phyloP scores from a whole-genome alignment of 2,113 vertebrate genomes.

The Corynorhinus townsendii region DNA sequence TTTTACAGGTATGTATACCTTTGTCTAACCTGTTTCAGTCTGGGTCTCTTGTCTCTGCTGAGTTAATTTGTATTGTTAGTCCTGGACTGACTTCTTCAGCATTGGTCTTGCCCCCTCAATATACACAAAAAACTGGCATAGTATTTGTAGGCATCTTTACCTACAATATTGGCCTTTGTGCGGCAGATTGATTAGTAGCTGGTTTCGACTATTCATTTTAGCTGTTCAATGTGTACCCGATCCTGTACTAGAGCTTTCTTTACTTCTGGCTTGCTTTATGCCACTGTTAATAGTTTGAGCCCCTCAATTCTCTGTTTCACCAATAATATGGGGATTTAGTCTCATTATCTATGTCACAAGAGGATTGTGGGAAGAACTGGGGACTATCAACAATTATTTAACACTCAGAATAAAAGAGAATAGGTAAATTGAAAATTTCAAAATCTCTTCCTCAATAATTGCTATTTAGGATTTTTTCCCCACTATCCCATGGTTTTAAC shows the following conservation, averaged over 20 bases:
- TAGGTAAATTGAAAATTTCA: background rate
- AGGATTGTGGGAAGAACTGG: background rate
- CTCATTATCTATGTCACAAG: background rate
- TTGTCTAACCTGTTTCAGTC: background rate
- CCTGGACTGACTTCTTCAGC: background rate
- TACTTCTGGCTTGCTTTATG: background rate
- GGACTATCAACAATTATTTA: background rate
- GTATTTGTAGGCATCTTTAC: background rate
- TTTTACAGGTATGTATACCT: constrained; percentile 81
- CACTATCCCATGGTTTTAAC: background rate
- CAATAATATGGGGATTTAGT: background rate
- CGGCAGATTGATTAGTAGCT: background rate
- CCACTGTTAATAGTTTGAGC: background rate
- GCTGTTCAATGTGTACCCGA: background rate
- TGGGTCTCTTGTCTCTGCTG: background rate
- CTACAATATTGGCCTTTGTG: background rate
- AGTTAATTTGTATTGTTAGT: background rate
- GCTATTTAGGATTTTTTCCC: background rate
- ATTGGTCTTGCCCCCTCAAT: background rate
- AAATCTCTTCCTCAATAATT: background rate
- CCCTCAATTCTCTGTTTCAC: background rate
- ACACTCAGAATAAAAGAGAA: background rate
- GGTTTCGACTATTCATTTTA: background rate
- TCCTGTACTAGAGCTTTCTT: background rate
- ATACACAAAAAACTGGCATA: too few species aligned